Percentiles rank a stretch among this genome's conserved stretches.
phyloP scores from a whole-genome alignment of 2,797 vertebrate species.

The Girardinus metallicus region DNA sequence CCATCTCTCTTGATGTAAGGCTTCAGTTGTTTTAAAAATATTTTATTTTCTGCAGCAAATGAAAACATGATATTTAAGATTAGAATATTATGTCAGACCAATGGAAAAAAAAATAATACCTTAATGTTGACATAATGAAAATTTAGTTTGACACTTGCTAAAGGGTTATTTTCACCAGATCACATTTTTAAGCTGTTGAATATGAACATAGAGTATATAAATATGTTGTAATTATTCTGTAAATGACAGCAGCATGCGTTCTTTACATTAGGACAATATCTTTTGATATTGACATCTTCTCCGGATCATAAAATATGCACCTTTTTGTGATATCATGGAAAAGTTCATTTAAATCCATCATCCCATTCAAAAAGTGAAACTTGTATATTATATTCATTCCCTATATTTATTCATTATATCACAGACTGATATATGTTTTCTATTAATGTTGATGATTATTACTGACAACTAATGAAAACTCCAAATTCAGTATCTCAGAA shows the following conservation, averaged over 20 bases:
- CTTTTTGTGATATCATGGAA: no score
- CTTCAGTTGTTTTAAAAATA: neutral
- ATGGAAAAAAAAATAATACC: neutral
- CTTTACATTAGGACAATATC: no score
- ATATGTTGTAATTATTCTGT: neutral
- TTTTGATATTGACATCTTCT: no score
- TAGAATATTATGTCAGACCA: neutral
- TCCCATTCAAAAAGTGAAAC: no score
- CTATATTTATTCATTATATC: no score
- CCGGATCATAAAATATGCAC: no score
- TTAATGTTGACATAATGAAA: neutral
- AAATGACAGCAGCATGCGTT: neutral
- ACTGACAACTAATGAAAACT: no score
- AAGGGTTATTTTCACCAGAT: neutral
- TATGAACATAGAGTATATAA: neutral
- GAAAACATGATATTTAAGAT: neutral
- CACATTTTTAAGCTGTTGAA: neutral
- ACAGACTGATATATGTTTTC: no score
- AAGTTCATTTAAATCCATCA: no score
- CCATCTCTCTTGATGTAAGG: conserved; percentile 7
- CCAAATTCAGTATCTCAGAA: no score
- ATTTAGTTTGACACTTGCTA: neutral
- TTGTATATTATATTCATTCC: no score
- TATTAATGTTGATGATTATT: no score
- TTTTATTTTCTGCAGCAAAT: neutral